Base-by-base conservation (phyloP, 2,113 vertebrate genomes). In the Bungarus multicinctus region DNA sequence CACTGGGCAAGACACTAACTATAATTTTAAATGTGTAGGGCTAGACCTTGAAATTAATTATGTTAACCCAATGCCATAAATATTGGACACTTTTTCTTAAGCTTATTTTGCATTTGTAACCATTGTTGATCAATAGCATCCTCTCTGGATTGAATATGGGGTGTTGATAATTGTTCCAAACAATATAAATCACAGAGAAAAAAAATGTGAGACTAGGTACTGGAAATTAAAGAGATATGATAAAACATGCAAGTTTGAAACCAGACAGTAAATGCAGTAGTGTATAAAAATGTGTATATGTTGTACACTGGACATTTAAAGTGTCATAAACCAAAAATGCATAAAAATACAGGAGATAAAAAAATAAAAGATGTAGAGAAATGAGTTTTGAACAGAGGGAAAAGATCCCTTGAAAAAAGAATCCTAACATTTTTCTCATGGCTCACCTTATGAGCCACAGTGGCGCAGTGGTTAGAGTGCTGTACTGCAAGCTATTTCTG, bases 41-140 rank as follows among this genome's bases (percentile, higher is more conserved):
- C 58, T 90, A 54, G 92, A 14, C n/a, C 52, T 50, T 60, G 47
- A 55, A 89, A 89, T 85, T 89, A 92, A 86, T 85, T 90, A 58
- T n/a, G 43, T 57, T 74, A 45, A 53, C 55, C 57, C 53, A 87
- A 64, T 90, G 55, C 47, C 22, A 20, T 54, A 87, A 53, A 57
- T 92, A 81, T 57, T 85, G 58, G 90, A 47, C 74, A 81, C 54
- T n/a, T 50, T 91, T 88, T 58, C 22, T 1, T 8, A 57, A 43
- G 39, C 23, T 91, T 54, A 30, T 58, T 47, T 64, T 12, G 74
- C 54, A 87, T 55, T 88, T 92, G 27, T 88, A 93, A 81, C 86
- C 60, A 90, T 55, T 90, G 89, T 52, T 25, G 89, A 81, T 60
- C 8, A 11, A n/a, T 57, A 47, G 47, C 34, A 53, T 20, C 30